Conservation (phyloP, 2,888 invertebrate genomes). For the Acanthosepion pharaonis region DNA sequence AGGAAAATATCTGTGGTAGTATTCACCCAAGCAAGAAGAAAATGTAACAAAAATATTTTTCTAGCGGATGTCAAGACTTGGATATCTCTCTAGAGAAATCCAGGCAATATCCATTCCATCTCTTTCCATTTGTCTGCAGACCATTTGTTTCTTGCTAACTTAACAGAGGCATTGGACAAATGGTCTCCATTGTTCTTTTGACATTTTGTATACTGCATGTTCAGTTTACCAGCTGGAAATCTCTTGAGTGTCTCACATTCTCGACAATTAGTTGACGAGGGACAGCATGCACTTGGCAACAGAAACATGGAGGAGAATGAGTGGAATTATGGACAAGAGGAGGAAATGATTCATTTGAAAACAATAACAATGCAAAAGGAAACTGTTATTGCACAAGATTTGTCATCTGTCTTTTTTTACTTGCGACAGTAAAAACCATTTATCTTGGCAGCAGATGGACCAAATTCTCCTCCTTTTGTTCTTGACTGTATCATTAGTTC, state of each 20-base stretch:
- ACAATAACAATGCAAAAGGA: not conserved
- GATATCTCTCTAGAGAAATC: not conserved
- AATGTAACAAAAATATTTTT: not conserved
- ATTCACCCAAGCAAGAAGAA: not conserved
- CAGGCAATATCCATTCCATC: not conserved
- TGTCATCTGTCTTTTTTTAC: not conserved
- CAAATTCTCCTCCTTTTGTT: not conserved
- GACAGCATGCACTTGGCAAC: not conserved
- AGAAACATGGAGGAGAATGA: not conserved
- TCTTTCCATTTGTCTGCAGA: not conserved
- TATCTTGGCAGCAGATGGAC: too few species aligned
- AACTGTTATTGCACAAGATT: not conserved
- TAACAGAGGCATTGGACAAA: not conserved
- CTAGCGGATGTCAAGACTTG: not conserved
- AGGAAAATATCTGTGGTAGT: not conserved
- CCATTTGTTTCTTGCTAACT: not conserved
- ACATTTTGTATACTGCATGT: not conserved
- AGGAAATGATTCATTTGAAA: not conserved
- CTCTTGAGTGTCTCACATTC: not conserved
- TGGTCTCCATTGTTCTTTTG: not conserved
- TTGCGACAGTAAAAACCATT: too few species aligned
- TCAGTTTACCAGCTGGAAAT: not conserved
- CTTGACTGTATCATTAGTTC: too few species aligned
- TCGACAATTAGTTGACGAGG: not conserved
- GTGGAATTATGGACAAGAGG: not conserved